Evolutionary conservation across 2,797 vertebrate species (phyloP).

Genomic region (Vespertilio murinus): DNA sequence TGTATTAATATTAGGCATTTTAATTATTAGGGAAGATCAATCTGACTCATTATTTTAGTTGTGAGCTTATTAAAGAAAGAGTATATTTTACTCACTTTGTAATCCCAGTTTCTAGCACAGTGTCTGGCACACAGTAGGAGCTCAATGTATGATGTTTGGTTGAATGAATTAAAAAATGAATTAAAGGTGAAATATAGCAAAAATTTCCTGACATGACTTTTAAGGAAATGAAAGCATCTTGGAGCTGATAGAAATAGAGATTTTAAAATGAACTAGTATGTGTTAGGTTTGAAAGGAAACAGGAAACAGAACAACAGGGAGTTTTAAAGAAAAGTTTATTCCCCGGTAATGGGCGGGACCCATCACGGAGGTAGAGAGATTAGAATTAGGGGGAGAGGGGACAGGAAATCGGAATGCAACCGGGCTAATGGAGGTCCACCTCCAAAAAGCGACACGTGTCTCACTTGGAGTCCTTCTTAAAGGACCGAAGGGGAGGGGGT

Average conservation of each 20-base stretch:
- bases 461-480: too few relatives aligned
- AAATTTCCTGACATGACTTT: slow-evolving; percentile 16
- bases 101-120: neutral
- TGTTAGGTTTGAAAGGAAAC: too few relatives aligned
- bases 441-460: too few relatives aligned
- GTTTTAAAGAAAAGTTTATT: too few relatives aligned
- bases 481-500: too few relatives aligned
- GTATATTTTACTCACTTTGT: slow-evolving; percentile 38
- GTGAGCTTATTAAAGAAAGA: neutral
- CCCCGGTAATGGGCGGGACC: too few relatives aligned
- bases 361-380: too few relatives aligned
- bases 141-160: slow-evolving; percentile 3
- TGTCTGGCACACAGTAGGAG: neutral
- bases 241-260: neutral
- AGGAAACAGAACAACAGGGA: too few relatives aligned
- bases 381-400: too few relatives aligned
- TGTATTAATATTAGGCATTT: neutral
- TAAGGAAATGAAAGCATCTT: slow-evolving; percentile 33
- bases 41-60: slow-evolving; percentile 2
- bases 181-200: slow-evolving; percentile 25
- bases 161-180: neutral
- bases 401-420: too few relatives aligned
- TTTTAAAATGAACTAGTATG: slow-evolving; percentile 13
- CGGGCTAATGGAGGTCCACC: too few relatives aligned
- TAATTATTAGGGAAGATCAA: neutral